Conservation (phyloP, 2,888 invertebrate genomes). For the Uropetala carovei region DNA sequence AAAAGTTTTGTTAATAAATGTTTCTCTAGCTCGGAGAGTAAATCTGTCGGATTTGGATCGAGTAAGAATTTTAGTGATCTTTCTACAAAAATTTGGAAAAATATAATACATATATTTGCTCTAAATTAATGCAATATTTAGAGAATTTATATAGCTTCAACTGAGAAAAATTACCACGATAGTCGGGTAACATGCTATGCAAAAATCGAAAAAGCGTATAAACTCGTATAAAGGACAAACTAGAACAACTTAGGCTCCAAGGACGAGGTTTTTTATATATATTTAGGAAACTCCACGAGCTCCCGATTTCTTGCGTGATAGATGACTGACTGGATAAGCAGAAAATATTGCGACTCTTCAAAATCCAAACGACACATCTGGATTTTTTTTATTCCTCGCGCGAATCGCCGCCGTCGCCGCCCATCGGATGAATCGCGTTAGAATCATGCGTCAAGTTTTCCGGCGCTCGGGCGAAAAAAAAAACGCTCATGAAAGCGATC, state of each 20-base stretch:
- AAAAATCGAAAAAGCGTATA: too few species aligned
- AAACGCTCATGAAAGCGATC: not conserved
- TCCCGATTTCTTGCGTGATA: slow-evolving; percentile 6
- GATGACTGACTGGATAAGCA: slow-evolving; percentile 47
- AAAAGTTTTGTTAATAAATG: too few species aligned
- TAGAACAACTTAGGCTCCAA: not conserved
- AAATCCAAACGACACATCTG: not conserved
- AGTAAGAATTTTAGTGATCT: too few species aligned
- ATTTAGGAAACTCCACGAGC: not conserved
- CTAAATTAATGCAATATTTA: too few species aligned
- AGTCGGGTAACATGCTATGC: too few species aligned
- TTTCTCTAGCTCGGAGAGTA: too few species aligned
- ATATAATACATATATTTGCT: too few species aligned
- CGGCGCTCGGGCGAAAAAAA: not conserved
- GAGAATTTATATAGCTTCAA: too few species aligned
- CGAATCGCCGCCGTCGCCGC: not conserved
- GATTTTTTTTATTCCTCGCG: not conserved
- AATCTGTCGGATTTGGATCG: too few species aligned
- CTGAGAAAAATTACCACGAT: too few species aligned
- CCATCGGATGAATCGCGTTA: not conserved
- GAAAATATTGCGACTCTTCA: slow-evolving; percentile 12
- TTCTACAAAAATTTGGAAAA: too few species aligned
- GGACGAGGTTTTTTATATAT: not conserved
- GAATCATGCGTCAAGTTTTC: not conserved
- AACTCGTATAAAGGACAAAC: too few species aligned